Conservation (phyloP, 1,140 invertebrate species). For the Mya arenaria region DNA sequence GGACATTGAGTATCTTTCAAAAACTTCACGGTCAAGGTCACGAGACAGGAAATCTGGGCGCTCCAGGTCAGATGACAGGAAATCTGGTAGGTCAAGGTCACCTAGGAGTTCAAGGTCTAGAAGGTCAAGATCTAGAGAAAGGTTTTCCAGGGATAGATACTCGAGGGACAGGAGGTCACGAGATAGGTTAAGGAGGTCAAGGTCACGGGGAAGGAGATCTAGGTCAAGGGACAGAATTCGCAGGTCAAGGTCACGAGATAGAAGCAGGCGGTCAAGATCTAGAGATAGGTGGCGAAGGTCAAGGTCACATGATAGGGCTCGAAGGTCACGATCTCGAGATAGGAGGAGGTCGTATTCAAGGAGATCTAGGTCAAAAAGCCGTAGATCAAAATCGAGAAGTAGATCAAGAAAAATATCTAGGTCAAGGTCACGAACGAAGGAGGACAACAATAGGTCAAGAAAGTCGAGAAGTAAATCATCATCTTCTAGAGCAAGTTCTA, state of each 20-base stretch:
- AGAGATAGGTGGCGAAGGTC: conserved; percentile 11
- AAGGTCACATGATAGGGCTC: conserved; percentile 9
- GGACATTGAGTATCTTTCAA: neutral
- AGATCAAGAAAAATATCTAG: conserved; percentile 55
- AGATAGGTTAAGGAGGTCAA: neutral
- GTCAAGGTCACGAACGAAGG: conserved; percentile 51
- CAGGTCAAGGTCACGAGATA: conserved; percentile 27
- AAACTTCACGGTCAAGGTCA: neutral
- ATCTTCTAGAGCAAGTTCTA: conserved; percentile 57
- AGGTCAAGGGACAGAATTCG: conserved; percentile 23
- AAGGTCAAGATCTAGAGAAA: neutral
- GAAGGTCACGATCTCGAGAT: conserved; percentile 41
- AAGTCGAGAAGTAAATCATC: conserved; percentile 47
- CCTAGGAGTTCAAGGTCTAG: neutral
- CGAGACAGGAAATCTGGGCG: no score
- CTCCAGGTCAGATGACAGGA: neutral
- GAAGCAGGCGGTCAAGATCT: conserved; percentile 24
- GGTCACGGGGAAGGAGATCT: neutral
- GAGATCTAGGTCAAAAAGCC: conserved; percentile 39
- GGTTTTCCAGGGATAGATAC: neutral
- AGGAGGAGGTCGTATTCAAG: conserved; percentile 32
- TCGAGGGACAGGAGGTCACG: conserved; percentile 14
- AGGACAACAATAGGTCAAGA: conserved; percentile 36
- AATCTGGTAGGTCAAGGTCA: neutral
- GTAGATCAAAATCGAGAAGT: conserved; percentile 20